These are phyloP conservation scores for Hypsibius dujardini DNA, from an alignment of 1,140 invertebrate species.

Conservation along the genomic window DNA sequence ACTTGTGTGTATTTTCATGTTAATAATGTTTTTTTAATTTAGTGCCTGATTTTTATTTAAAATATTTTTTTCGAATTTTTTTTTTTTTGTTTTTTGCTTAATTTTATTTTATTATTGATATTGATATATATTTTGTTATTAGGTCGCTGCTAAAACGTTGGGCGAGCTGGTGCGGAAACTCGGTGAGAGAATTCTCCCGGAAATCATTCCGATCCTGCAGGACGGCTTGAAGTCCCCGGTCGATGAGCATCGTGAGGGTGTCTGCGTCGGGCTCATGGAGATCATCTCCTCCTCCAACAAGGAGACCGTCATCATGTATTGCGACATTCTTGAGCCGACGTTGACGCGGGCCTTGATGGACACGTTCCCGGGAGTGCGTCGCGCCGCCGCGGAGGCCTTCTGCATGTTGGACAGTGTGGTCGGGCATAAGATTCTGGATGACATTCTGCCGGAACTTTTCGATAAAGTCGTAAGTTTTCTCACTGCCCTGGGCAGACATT, in stretches of 20 bases:
- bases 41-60: conserved; percentile 8
- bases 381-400: conserved; percentile 88
- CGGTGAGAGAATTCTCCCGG: conserved; percentile 86
- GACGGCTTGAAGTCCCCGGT: conserved; percentile 71
- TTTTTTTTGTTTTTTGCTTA: background rate
- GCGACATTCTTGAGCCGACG: conserved; percentile 90
- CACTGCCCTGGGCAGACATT: too few relatives aligned
- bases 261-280: conserved; percentile 92
- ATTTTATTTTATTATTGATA: conserved; percentile 29
- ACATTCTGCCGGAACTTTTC: conserved; percentile 79
- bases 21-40: background rate
- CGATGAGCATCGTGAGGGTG: conserved; percentile 83
- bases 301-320: conserved; percentile 82
- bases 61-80: conserved; percentile 20
- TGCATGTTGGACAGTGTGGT: conserved; percentile 85
- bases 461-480: conserved; percentile 45
- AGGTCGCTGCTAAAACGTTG: conserved; percentile 78
- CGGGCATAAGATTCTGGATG: conserved; percentile 81
- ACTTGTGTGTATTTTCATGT: too few relatives aligned
- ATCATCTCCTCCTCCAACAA: conserved; percentile 89
- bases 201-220: conserved; percentile 94
- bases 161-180: conserved; percentile 93
- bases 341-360: conserved; percentile 80
- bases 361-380: conserved; percentile 70
- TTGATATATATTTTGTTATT: conserved; percentile 21